Evolutionary conservation across 1,140 invertebrate genomes (phyloP).

Genomic region (Drosophila micromelanica): DNA sequence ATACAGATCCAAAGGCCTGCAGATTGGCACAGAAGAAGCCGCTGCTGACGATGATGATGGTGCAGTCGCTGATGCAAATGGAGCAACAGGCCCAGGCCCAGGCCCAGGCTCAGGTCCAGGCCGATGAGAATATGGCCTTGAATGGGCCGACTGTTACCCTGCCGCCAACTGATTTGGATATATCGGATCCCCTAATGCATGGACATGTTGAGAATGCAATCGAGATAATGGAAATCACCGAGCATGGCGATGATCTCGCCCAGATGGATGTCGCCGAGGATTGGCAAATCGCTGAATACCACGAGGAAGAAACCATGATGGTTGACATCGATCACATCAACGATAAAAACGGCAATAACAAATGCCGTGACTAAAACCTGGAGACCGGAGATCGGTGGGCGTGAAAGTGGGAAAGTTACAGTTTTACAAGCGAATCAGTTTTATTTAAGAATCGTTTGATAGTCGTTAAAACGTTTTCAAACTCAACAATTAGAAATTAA

Average conservation of each 20-base stretch:
- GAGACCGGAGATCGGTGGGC: not conserved
- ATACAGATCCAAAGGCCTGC: not conserved
- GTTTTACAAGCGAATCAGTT: not conserved
- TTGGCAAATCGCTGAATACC: not conserved
- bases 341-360: not conserved
- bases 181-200: not conserved
- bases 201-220: not conserved
- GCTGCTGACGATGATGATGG: not conserved
- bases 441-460: too few species aligned
- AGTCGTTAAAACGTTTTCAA: not conserved
- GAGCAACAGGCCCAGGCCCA: not conserved
- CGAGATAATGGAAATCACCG: constrained; percentile 1
- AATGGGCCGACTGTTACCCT: not conserved
- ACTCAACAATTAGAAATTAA: not conserved
- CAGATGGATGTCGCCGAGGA: not conserved
- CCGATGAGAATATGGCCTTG: not conserved
- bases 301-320: not conserved
- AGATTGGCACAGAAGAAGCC: not conserved
- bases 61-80: not conserved
- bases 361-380: not conserved
- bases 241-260: not conserved
- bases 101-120: too few species aligned
- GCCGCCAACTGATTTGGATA: not conserved
- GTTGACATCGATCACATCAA: not conserved
- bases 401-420: not conserved